These are phyloP conservation scores for Spongilla lacustris DNA, from an alignment of 37 sponge, comb jelly and placozoan genomes.

Conservation along the genomic window DNA sequence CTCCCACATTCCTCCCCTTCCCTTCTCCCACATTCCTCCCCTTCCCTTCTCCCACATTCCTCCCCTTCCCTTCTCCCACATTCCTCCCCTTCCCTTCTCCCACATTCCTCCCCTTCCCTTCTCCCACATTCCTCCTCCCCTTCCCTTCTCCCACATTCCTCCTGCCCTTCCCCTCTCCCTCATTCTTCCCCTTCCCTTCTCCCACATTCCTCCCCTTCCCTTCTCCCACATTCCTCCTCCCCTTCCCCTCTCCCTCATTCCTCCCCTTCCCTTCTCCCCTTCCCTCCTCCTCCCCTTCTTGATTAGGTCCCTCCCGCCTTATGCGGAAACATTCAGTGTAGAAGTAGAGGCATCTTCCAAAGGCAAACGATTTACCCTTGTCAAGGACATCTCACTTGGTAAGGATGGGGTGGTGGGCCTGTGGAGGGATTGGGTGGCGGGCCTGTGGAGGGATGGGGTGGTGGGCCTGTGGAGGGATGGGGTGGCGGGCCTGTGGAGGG, in stretches of 20 bases:
- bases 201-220: no score
- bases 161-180: no score
- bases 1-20: no score
- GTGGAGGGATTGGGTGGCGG: neutral
- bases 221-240: neutral
- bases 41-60: no score
- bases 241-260: neutral
- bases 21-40: no score
- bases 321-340: slow-evolving; percentile 28
- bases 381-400: slow-evolving; percentile 25
- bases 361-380: neutral
- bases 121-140: no score
- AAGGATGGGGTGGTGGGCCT: neutral
- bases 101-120: no score
- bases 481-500: neutral
- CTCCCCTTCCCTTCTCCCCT: neutral
- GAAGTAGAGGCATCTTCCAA: slow-evolving; percentile 30
- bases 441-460: neutral
- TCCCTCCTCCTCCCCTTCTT: neutral
- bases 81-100: neutral
- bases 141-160: no score
- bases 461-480: neutral
- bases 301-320: slow-evolving; percentile 32
- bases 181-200: no score
- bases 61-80: no score